Conservation (phyloP, 2,797 vertebrate genomes). For the Apogon talboti region DNA sequence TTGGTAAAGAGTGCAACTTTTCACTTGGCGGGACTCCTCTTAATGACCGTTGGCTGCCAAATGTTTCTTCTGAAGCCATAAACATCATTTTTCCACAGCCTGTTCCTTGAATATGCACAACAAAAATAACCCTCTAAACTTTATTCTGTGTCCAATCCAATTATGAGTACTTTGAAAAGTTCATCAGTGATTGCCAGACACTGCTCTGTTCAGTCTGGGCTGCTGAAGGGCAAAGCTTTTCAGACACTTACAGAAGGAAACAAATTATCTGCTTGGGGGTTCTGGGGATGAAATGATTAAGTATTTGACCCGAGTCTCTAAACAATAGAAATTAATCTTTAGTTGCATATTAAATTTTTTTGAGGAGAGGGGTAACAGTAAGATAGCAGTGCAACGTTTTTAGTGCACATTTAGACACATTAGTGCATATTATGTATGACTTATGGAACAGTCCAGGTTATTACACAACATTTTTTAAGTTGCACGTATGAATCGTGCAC, state of each 20-base stretch:
- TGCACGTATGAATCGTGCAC: too few species aligned
- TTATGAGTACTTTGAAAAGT: conserved; percentile 78
- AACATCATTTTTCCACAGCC: conserved; percentile 80
- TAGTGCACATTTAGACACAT: too few species aligned
- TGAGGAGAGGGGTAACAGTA: conserved; percentile 5
- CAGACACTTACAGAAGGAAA: conserved; percentile 34
- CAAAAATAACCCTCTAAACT: conserved; percentile 77
- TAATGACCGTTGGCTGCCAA: conserved; percentile 82
- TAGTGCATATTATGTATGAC: too few species aligned
- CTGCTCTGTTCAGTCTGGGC: conserved; percentile 48
- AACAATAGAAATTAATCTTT: conserved; percentile 37
- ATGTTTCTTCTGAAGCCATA: conserved; percentile 81
- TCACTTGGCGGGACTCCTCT: conserved; percentile 79
- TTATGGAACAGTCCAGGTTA: too few species aligned
- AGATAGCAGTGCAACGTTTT: too few species aligned
- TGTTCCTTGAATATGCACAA: conserved; percentile 75
- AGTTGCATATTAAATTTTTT: conserved; percentile 17
- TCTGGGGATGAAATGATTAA: conserved; percentile 16
- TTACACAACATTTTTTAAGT: too few species aligned
- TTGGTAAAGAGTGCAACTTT: conserved; percentile 81
- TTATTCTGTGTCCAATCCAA: conserved; percentile 82
- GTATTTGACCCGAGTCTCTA: conserved; percentile 26
- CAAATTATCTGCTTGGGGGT: conserved; percentile 25
- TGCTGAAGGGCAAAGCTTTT: conserved; percentile 60
- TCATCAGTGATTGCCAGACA: conserved; percentile 62